phyloP scores from a whole-genome alignment of 2,113 vertebrate species.

The Nettapus auritus region DNA sequence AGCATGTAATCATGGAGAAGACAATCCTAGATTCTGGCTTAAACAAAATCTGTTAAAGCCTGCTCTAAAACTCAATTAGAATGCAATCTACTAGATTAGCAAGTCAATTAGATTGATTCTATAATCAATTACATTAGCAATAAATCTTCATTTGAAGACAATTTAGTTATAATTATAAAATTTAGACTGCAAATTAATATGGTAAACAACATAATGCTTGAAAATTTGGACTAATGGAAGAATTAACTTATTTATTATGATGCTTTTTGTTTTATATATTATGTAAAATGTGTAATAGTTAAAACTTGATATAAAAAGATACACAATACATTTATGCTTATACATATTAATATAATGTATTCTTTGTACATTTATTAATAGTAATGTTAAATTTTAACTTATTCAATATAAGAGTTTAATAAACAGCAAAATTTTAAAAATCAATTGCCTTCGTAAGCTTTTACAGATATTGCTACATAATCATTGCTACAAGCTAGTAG shows the following conservation, averaged over 20 bases:
- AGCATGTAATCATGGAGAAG: neutral
- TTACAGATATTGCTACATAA: neutral
- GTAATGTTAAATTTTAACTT: neutral
- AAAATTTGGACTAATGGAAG: neutral
- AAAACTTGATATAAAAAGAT: neutral
- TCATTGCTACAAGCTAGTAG: neutral
- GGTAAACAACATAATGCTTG: neutral
- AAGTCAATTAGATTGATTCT: neutral
- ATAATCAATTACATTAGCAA: neutral
- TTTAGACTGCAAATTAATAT: neutral
- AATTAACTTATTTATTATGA: neutral
- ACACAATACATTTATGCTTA: neutral
- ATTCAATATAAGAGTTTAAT: neutral
- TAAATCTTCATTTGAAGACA: neutral
- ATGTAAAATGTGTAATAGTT: neutral
- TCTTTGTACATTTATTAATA: neutral
- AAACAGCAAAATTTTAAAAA: neutral
- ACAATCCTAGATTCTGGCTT: neutral
- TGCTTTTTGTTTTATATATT: neutral
- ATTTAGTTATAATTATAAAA: neutral
- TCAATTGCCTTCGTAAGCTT: neutral
- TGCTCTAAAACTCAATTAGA: neutral
- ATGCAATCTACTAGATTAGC: neutral
- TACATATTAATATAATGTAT: neutral
- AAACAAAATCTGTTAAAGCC: neutral